Base-by-base conservation (phyloP, 2,113 vertebrate genomes). In the Oplegnathus fasciatus region DNA sequence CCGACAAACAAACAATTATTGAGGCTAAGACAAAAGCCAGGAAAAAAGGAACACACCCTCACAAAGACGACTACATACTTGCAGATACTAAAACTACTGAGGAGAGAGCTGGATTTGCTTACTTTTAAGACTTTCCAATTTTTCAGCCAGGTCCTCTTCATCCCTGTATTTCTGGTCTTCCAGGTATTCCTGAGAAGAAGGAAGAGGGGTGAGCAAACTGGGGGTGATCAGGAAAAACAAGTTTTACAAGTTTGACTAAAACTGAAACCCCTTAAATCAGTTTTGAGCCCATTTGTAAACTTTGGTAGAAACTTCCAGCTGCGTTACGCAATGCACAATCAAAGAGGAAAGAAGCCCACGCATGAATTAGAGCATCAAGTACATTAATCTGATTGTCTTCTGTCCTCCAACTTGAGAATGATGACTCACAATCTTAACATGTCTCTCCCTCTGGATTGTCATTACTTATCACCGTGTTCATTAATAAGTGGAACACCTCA, bases 141-240 rank as follows among this genome's bases (percentile, higher is more conserved):
- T 99, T 40, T 98, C 96, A 0, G 96, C 93, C 88, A 99, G 94
- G 89, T 98, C 96, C 57, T 99, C 98, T 88, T 98, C 97, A 94
- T 99, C 96, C 0, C 96, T 95, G 94, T 97, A 99, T 91, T 99
- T 99, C 84, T 99, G 97, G 93, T 99, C 98, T 88, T 97, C 97
- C 90, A 99, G 94, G 82, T 97, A 99, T 87, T 99, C 98, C 98
- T 99, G 83, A 15, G 32, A 28, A 70, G 9, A 44, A 52, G 9
- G 24, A 69, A 32, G 13, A 15, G 10, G 9, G 13, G 30, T 57
- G 11, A 84, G 28, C 10, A 71, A 40, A 54, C 0, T 2, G 28
- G 37, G 69, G 9, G 11, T 1, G 26, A 57, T 11, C 24, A 85
- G 40, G 62, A 76, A 30, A 61, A 70, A 32, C 50, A 46, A 5